These are phyloP conservation scores for Aethes cnicana DNA, from an alignment of 2,888 invertebrate species.

Conservation along the genomic window DNA sequence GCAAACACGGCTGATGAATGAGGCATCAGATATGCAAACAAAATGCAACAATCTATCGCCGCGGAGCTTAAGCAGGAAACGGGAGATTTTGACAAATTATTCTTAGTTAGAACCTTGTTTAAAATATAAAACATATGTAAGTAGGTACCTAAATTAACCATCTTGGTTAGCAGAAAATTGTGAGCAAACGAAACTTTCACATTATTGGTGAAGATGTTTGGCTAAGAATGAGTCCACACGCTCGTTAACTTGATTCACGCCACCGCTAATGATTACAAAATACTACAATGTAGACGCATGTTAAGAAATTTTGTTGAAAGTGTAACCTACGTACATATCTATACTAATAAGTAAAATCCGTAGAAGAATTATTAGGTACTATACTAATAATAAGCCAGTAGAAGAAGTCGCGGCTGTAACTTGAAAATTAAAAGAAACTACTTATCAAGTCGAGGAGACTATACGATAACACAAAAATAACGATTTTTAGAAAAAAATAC, in stretches of 20 bases:
- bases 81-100: neutral
- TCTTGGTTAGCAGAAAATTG: neutral
- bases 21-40: slow-evolving; percentile 28
- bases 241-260: slow-evolving; percentile 29
- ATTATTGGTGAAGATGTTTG: slow-evolving; percentile 17
- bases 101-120: too few species aligned
- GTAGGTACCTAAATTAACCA: slow-evolving; percentile 5
- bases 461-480: too few species aligned
- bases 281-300: slow-evolving; percentile 7
- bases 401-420: too few species aligned
- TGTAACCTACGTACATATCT: too few species aligned
- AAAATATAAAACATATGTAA: neutral
- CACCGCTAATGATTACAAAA: slow-evolving; percentile 25
- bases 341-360: too few species aligned
- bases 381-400: too few species aligned
- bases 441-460: too few species aligned
- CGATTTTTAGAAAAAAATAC: too few species aligned
- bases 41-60: slow-evolving; percentile 26
- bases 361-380: too few species aligned
- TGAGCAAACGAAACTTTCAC: slow-evolving; percentile 6
- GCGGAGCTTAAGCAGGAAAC: slow-evolving; percentile 11
- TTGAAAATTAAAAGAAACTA: too few species aligned
- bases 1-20: slow-evolving; percentile 26
- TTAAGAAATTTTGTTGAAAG: slow-evolving; percentile 9
- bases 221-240: slow-evolving; percentile 17